A percentile compares a stretch with the other conserved stretches of the same genome.
These are phyloP conservation scores for Spialia ferax DNA, from an alignment of 2,888 invertebrate genomes.

Conservation along the genomic window DNA sequence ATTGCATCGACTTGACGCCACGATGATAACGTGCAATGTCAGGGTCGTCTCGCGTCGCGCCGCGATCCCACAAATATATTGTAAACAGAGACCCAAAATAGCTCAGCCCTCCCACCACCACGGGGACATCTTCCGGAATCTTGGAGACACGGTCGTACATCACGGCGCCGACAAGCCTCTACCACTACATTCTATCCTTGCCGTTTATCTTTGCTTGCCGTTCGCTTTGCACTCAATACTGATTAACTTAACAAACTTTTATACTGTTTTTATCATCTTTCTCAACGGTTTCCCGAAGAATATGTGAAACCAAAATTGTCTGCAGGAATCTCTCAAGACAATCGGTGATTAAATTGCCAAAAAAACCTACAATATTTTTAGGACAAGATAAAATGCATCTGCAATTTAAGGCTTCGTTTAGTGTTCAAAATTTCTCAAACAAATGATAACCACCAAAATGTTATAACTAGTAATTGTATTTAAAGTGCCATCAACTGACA, in stretches of 20 bases:
- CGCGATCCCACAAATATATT: conserved; percentile 37
- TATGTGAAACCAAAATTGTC: no score
- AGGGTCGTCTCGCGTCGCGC: conserved; percentile 44
- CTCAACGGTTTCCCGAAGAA: no score
- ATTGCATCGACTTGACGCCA: conserved; percentile 45
- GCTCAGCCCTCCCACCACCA: conserved; percentile 24
- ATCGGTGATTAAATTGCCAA: no score
- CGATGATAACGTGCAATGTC: conserved; percentile 49
- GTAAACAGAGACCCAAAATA: conserved; percentile 43
- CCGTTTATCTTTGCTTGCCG: neutral
- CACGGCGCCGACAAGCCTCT: neutral
- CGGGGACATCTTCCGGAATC: conserved; percentile 12
- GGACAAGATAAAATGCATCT: no score
- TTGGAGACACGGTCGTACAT: conserved; percentile 3
- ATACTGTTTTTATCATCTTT: no score
- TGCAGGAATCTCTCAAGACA: no score
- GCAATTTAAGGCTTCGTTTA: no score
- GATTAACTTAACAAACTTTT: no score
- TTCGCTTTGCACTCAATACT: neutral
- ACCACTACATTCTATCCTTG: neutral
- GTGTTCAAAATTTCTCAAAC: neutral
- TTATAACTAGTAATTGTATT: no score
- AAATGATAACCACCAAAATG: no score
- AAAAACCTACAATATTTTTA: no score
- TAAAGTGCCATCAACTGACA: conserved; percentile 20